Evolutionary conservation across 2,113 vertebrate genomes (phyloP).

Genomic region (Quiscalus mexicanus): DNA sequence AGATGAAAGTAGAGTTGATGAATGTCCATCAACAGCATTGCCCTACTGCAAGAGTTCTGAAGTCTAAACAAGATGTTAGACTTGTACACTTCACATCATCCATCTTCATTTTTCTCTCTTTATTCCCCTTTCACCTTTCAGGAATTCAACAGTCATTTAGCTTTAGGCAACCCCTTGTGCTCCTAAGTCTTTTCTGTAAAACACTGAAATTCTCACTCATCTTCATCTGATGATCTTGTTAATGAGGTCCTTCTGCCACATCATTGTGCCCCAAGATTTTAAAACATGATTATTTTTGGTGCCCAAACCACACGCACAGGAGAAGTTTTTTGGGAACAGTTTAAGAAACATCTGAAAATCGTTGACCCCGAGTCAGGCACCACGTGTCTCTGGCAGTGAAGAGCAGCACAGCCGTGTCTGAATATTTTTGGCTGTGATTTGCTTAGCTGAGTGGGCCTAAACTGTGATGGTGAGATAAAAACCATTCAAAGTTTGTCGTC

Average conservation of each 20-base stretch:
- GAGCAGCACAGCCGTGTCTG: not conserved
- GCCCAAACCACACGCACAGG: not conserved
- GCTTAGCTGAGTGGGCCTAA: not conserved
- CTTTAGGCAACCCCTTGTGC: not conserved
- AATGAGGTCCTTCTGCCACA: not conserved
- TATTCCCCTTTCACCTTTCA: not conserved
- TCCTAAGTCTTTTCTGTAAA: not conserved
- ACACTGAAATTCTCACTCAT: not conserved
- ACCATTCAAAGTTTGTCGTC: not conserved
- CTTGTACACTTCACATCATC: not conserved
- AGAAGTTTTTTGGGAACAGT: not conserved
- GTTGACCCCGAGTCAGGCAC: not conserved
- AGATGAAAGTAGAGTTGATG: not conserved
- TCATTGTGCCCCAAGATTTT: not conserved
- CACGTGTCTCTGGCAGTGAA: not conserved
- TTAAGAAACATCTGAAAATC: not conserved
- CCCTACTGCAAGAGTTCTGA: not conserved
- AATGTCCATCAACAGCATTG: not conserved
- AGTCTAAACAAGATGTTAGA: not conserved
- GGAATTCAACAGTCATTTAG: not conserved
- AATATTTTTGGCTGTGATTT: not conserved
- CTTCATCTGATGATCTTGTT: not conserved
- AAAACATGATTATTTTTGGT: not conserved
- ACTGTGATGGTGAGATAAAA: constrained; percentile 1
- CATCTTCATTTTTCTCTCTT: not conserved